Evolutionary conservation across 2,797 vertebrate species (phyloP).

Genomic region (Danio jaintianensis): DNA sequence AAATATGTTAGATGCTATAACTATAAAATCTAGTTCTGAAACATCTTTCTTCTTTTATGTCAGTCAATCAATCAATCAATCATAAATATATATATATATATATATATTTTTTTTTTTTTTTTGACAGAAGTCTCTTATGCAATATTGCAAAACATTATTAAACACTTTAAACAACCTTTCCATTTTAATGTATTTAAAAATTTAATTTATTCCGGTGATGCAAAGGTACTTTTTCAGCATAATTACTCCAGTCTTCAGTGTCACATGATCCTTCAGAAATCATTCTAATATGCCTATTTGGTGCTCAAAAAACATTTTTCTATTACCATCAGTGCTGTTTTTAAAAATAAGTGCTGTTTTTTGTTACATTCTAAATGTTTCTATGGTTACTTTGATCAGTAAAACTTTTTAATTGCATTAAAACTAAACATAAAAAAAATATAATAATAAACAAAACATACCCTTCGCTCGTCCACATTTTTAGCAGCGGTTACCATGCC

Average conservation of each 20-base stretch:
- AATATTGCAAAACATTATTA: neutral
- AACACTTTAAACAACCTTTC: neutral
- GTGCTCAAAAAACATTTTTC: neutral
- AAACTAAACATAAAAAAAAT: too few species aligned
- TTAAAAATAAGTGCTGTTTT: too few species aligned
- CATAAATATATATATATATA: too few species aligned
- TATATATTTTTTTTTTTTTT: too few species aligned
- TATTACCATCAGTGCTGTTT: neutral
- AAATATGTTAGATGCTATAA: neutral
- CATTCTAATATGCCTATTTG: neutral
- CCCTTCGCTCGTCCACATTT: constrained; percentile 91
- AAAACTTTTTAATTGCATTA: too few species aligned
- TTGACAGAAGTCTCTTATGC: neutral
- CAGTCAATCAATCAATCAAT: too few species aligned
- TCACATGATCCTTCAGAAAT: neutral
- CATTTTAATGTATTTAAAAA: neutral
- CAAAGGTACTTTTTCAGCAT: neutral
- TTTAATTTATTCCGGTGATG: neutral
- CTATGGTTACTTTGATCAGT: neutral
- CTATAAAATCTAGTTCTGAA: neutral
- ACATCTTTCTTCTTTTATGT: neutral
- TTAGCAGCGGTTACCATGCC: constrained; percentile 97
- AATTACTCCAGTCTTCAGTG: neutral
- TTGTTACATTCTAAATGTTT: neutral
- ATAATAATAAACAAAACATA: too few species aligned